Percentiles rank a stretch among this genome's conserved stretches.
Evolutionary conservation across 2,113 vertebrate genomes (phyloP).

Genomic region (Castor canadensis): DNA sequence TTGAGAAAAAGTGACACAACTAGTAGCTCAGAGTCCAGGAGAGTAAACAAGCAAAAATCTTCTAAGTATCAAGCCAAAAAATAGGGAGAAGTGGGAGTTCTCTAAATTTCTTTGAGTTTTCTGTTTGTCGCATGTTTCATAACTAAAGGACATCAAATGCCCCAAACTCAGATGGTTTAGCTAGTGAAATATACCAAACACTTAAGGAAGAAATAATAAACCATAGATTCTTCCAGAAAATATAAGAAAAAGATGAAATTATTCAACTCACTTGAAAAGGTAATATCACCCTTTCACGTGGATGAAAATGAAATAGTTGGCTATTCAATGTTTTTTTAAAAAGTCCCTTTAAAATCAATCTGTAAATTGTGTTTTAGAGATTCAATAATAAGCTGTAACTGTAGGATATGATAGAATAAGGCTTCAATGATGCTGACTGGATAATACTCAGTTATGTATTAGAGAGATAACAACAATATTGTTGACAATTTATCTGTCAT

Average conservation of each 20-base stretch:
- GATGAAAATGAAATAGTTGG: no score
- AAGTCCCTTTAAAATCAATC: no score
- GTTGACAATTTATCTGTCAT: not conserved
- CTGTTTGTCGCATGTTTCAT: not conserved
- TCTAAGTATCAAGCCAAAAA: no score
- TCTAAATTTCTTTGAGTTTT: not conserved
- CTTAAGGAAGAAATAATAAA: not conserved
- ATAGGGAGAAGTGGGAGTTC: not conserved
- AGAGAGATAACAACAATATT: not conserved
- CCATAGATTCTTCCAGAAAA: not conserved
- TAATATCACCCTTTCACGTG: not conserved
- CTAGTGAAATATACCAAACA: not conserved
- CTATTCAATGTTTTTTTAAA: no score
- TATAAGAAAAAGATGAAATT: not conserved
- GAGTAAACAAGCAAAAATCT: not conserved
- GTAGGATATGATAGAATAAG: no score
- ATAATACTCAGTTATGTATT: no score
- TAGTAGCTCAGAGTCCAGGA: not conserved
- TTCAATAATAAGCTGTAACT: no score
- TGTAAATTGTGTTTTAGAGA: no score
- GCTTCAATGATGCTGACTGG: no score
- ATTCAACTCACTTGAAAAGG: not conserved
- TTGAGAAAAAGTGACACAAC: not conserved
- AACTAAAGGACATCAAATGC: not conserved
- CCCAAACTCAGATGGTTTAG: not conserved